Evolutionary conservation across 2,888 invertebrate species (phyloP).

Genomic region (Tridacna crocea): DNA sequence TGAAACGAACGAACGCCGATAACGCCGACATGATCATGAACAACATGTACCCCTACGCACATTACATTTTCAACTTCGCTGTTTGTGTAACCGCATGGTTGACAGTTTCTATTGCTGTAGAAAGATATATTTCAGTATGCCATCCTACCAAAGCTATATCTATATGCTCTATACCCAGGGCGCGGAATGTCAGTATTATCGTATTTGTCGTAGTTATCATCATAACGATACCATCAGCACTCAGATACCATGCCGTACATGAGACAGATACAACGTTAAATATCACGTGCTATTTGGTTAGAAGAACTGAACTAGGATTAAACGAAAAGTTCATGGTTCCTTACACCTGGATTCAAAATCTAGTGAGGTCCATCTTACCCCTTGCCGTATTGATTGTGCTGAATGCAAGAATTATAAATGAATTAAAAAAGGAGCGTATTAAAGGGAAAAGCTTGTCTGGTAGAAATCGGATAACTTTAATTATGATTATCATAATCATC

Average conservation of each 20-base stretch:
- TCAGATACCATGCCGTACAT: slow-evolving; percentile 77
- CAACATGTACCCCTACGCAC: slow-evolving; percentile 80
- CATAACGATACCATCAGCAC: slow-evolving; percentile 78
- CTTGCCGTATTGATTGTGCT: slow-evolving; percentile 79
- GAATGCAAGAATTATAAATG: slow-evolving; percentile 80
- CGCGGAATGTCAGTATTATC: slow-evolving; percentile 73
- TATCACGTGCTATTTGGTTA: slow-evolving; percentile 68
- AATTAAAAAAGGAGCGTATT: slow-evolving; percentile 76
- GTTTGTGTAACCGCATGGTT: slow-evolving; percentile 79
- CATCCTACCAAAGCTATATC: slow-evolving; percentile 74
- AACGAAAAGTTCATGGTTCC: slow-evolving; percentile 77
- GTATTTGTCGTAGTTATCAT: slow-evolving; percentile 79
- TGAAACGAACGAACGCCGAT: slow-evolving; percentile 66
- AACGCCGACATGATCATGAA: slow-evolving; percentile 70
- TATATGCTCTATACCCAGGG: slow-evolving; percentile 73
- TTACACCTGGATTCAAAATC: slow-evolving; percentile 81
- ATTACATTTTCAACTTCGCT: slow-evolving; percentile 79
- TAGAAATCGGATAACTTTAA: slow-evolving; percentile 82
- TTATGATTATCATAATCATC: slow-evolving; percentile 82
- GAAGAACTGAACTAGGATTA: slow-evolving; percentile 73
- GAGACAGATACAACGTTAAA: slow-evolving; percentile 66
- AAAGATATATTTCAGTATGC: slow-evolving; percentile 80
- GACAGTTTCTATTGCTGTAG: slow-evolving; percentile 80
- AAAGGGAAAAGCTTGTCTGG: slow-evolving; percentile 78
- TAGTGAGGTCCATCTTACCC: slow-evolving; percentile 80